Evolutionary conservation across 2,113 vertebrate genomes (phyloP), one percentile per base, ranked within the genome.

Genomic region (Ardeotis arabs): DNA sequence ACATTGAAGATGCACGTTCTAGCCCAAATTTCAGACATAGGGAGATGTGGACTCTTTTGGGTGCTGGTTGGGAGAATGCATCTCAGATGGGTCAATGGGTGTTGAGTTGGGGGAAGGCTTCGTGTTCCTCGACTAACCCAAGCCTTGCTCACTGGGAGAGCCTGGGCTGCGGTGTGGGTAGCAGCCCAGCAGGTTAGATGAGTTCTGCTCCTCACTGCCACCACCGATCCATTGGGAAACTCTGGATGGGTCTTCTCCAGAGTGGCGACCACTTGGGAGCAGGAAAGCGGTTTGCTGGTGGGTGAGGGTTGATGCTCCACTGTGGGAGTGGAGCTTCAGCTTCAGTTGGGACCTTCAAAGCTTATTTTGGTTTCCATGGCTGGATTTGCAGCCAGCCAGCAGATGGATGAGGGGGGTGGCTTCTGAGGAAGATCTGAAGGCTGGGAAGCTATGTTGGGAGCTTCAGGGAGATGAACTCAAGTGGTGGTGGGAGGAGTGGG

Each of bases 161-260:
- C 77, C 41, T 69, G 74, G 33, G 41, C 50, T 55, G 13, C 0
- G 1, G 41, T 89, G 37, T 87, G 62, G 74, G 70, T 73, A 87
- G 96, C 59, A 84, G 84, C 68, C 67, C 59, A 76, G 87, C 94
- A 89, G 58, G 94, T 96, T 92, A 58, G 92, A 79, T 93, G 74
- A 45, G 89, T 96, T 95, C 74, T 91, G 8, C 33, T 84, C 45
- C 58, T 93, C 33, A 24, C 41, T 84, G 41, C 52, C 33, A 59
- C 47, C 47, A 62, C n/a, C 3, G 7, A 18, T 94, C 72, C 29
- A 29, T 75, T 89, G 55, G 90, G 78, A 74, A 92, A 75, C 74
- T 45, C 33, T 75, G 73, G 66, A 92, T 45, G 79, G 67, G 25
- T 89, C 80, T 95, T 62, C 74, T 94, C 81, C 41, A 62, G 74